phyloP scores from a whole-genome alignment of 2,113 vertebrate species.

The Muscicapa adusta region DNA sequence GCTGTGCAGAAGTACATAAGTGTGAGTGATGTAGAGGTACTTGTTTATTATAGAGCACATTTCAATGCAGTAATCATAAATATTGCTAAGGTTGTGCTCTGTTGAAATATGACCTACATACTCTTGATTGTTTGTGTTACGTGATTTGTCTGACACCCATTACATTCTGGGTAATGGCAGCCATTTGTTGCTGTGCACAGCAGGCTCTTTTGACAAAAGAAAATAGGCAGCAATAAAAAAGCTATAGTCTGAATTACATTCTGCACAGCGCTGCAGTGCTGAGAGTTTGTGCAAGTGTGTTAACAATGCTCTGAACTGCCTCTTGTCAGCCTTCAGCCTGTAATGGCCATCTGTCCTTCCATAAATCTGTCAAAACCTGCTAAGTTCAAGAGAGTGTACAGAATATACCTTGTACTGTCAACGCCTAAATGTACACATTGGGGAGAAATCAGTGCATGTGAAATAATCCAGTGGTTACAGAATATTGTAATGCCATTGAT shows the following conservation, averaged over 20 bases:
- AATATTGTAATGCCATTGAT: constrained; percentile 50
- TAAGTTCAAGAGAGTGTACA: constrained; percentile 76
- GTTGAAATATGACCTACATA: constrained; percentile 85
- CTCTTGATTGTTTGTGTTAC: constrained; percentile 83
- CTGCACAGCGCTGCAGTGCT: constrained; percentile 75
- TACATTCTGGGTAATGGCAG: constrained; percentile 89
- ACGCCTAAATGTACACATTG: constrained; percentile 62
- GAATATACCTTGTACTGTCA: constrained; percentile 78
- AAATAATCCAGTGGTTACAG: constrained; percentile 54
- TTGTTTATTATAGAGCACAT: constrained; percentile 88
- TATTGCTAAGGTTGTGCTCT: constrained; percentile 81
- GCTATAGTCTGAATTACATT: constrained; percentile 86
- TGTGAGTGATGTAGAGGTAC: constrained; percentile 83
- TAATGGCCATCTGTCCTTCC: constrained; percentile 94
- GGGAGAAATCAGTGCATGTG: constrained; percentile 22
- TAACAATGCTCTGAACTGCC: constrained; percentile 95
- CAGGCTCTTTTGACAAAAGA: constrained; percentile 85
- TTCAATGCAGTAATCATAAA: constrained; percentile 87
- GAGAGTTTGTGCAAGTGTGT: constrained; percentile 96
- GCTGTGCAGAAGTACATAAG: constrained; percentile 74
- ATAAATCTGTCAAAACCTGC: constrained; percentile 89
- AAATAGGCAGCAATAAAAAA: constrained; percentile 87
- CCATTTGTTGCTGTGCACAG: constrained; percentile 89
- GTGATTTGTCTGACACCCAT: constrained; percentile 89
- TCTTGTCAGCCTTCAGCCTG: constrained; percentile 93